Base-by-base conservation (phyloP, 2,888 invertebrate genomes). In the Perizoma flavofasciatum region DNA sequence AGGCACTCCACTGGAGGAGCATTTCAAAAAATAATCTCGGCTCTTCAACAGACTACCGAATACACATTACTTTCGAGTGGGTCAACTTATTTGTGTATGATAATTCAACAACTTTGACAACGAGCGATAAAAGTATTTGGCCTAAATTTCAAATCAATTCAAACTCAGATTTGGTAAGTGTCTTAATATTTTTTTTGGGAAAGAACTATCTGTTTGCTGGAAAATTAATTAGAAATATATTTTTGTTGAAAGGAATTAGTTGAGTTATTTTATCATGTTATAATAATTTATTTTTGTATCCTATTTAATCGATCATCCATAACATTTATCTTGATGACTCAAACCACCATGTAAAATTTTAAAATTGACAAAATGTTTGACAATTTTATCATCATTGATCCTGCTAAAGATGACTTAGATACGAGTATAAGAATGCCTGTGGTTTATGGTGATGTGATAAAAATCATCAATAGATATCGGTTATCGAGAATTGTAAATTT, bases 21-120 rank as follows among this genome's bases (percentile, higher is more conserved):
- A 86, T 89, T 91, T 88, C 85, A 88, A 86, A 90, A 88, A 85
- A 87, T 92, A 88, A 92, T 92, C 91, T 91, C 89, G 67, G 76
- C 85, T 89, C 90, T 89, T 85, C 82, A 91, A 78, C 73, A 69
- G 58, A 79, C 88, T 85, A 82, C 90, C 89, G 80, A 88, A 88
- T 79, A 81, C 75, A 85, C 81, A 84, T 86, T 88, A 87, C 72
- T 77, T 81, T 90, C 86, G 86, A 91, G 91, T 91, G 90, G 88
- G 84, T 83, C 87, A 86, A 80, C 83, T 81, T 82, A 83, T 86
- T 84, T 85, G 77, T 77, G 72, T 78, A 81, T 80, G 83, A 86
- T 86, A 83, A 83, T 82, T 87, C 73, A 75, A 74, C 72, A 74
- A 77, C 74, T 77, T 75, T 69, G 58, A 56, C 69, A 65, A 66